Base-by-base conservation (phyloP, 1,140 invertebrate genomes). In the Yoshiicerus persimilis region DNA sequence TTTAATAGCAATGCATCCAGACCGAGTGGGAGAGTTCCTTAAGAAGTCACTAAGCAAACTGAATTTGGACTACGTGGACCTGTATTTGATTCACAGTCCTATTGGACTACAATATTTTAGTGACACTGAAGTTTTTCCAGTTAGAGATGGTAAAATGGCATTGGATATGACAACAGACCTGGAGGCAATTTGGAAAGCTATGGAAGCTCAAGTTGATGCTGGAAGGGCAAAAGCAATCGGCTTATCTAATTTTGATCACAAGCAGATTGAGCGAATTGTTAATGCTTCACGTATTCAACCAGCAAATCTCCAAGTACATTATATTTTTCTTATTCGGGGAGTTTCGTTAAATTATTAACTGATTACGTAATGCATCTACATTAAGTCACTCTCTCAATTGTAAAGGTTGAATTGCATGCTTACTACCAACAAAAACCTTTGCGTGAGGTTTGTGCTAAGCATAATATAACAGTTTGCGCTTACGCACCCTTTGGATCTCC, bases 1-100 rank as follows among this genome's bases (percentile, higher is more conserved):
- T 1, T 75, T 90, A 77, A 92, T 91, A 70, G 92, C 91, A 34
- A 91, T 92, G 89, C 75, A 89, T 47, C 94, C 96, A 23, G 94
- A 94, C 0, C 70, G 47, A 25, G 87, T 88, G n/a, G 87, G 77
- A 75, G 27, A 85, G n/a, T 96, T 94, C 89, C 92, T 97, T 25
- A 95, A 95, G 34, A 92, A 95, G 85, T 97, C 96, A 0, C 92
- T 98, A 32, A 92, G 94, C 80, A 94, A 94, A 39, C 92, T 98
- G n/a, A 94, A 95, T 89, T 91, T 97, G 86, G 94, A 96, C 86
- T 98, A 98, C 91, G 92, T 98, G 5, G 97, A 98, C 91, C 93
- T 98, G 87, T 98, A 93, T 88, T 89, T 94, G 9, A 91, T 93
- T 41, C 93, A 94, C 89, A 66, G 87, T 0, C 93, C 93, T 20